These are phyloP conservation scores for Hyalella azteca DNA, from an alignment of 2,888 invertebrate genomes.

Conservation along the genomic window DNA sequence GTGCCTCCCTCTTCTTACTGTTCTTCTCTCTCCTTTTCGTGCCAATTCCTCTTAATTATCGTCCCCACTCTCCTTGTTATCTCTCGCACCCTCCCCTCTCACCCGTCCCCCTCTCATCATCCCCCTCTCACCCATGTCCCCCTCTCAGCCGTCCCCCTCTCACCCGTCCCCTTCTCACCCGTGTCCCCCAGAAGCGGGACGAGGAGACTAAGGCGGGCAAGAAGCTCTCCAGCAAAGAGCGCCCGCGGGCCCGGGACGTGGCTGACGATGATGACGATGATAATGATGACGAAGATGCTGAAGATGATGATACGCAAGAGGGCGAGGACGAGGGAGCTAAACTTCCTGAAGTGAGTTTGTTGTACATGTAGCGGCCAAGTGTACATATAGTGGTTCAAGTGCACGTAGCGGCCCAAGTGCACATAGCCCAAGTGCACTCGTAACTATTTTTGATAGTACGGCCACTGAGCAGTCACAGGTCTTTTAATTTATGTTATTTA, in stretches of 20 bases:
- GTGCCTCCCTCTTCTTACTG: neutral
- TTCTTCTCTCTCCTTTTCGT: neutral
- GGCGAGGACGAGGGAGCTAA: constrained; percentile 43
- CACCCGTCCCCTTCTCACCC: too few species aligned
- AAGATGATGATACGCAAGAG: constrained; percentile 48
- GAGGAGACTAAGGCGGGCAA: constrained; percentile 67
- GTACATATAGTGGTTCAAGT: too few species aligned
- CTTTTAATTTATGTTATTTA: too few species aligned
- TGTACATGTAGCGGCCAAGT: too few species aligned
- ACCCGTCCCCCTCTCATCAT: neutral
- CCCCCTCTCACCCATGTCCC: neutral
- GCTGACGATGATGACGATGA: constrained; percentile 50
- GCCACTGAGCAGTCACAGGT: too few species aligned
- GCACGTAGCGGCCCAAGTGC: too few species aligned
- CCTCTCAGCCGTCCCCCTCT: too few species aligned
- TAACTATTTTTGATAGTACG: too few species aligned
- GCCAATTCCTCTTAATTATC: too few species aligned
- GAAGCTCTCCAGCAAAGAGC: constrained; percentile 50
- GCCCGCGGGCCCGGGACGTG: constrained; percentile 46
- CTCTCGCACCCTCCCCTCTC: neutral
- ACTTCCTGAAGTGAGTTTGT: too few species aligned
- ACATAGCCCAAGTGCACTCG: too few species aligned
- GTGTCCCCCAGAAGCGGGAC: constrained; percentile 18
- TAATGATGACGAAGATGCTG: constrained; percentile 43
- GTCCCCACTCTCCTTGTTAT: too few species aligned